A percentile compares a stretch with the other conserved stretches of the same genome.
phyloP scores from a whole-genome alignment of 2,888 invertebrate species.

The Catocala nupta region DNA sequence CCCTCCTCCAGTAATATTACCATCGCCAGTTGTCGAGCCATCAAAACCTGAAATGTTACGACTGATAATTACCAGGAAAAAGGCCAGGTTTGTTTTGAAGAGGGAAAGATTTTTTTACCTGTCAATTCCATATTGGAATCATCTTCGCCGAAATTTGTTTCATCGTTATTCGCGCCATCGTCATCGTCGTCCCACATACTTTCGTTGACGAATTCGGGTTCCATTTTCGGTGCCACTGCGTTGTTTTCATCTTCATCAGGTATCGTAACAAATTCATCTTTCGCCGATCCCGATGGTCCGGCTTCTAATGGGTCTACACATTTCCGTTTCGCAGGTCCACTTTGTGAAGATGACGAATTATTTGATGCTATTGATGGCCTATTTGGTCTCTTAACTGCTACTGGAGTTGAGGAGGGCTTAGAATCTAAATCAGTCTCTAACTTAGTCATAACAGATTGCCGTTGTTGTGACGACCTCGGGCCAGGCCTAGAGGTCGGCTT shows the following conservation, averaged over 20 bases:
- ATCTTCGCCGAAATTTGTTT: slow-evolving; percentile 89
- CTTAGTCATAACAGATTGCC: slow-evolving; percentile 89
- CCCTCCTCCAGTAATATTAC: slow-evolving; percentile 81
- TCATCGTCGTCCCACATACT: slow-evolving; percentile 88
- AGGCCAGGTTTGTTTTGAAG: no score
- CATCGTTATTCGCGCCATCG: slow-evolving; percentile 89
- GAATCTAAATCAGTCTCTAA: slow-evolving; percentile 88
- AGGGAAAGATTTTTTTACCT: slow-evolving; percentile 62
- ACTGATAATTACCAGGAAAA: no score
- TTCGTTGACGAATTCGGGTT: slow-evolving; percentile 90
- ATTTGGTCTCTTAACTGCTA: slow-evolving; percentile 89
- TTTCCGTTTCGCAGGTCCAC: slow-evolving; percentile 86
- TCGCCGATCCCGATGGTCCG: slow-evolving; percentile 86
- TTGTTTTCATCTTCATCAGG: slow-evolving; percentile 86
- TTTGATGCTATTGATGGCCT: slow-evolving; percentile 89
- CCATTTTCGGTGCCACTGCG: slow-evolving; percentile 89
- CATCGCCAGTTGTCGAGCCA: slow-evolving; percentile 84
- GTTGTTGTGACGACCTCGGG: slow-evolving; percentile 89
- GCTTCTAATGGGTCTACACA: slow-evolving; percentile 89
- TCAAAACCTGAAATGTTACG: slow-evolving; percentile 73
- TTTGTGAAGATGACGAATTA: slow-evolving; percentile 88
- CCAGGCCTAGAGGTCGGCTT: slow-evolving; percentile 88
- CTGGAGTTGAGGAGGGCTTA: slow-evolving; percentile 89
- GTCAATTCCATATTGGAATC: slow-evolving; percentile 90
- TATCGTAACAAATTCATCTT: slow-evolving; percentile 86